Conservation (phyloP, 2,888 invertebrate genomes). For the Drosophila robusta region DNA sequence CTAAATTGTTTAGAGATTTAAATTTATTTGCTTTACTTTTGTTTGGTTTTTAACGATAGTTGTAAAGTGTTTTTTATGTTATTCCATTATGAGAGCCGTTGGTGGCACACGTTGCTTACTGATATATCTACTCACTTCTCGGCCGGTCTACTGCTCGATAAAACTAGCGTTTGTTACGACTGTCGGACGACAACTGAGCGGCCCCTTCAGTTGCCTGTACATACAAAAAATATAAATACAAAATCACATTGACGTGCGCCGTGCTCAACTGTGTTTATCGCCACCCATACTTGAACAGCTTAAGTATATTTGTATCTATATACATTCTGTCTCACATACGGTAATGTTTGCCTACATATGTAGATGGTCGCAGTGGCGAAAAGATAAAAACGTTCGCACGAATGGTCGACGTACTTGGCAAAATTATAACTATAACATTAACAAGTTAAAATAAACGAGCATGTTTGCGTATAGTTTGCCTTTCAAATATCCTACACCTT, state of each 20-base stretch:
- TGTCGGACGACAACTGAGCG: constrained; percentile 65
- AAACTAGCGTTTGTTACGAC: constrained; percentile 53
- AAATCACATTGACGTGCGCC: constrained; percentile 49
- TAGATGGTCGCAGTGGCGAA: constrained; percentile 27
- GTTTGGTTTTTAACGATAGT: neutral
- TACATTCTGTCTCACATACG: constrained; percentile 9
- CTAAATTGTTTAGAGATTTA: neutral
- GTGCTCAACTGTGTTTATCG: constrained; percentile 46
- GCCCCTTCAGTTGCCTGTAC: constrained; percentile 12
- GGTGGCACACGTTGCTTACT: constrained; percentile 8
- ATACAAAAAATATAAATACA: constrained; percentile 9
- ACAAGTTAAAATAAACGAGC: constrained; percentile 3
- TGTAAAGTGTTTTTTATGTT: constrained; percentile 1
- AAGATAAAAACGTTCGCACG: constrained; percentile 43
- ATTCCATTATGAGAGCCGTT: constrained; percentile 8
- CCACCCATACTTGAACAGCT: constrained; percentile 2
- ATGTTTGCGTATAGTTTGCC: neutral
- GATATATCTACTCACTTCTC: constrained; percentile 53
- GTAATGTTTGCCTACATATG: constrained; percentile 17
- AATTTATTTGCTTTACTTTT: neutral
- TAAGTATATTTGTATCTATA: constrained; percentile 1
- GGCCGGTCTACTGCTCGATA: constrained; percentile 28
- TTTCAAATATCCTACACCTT: neutral
- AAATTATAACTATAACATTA: constrained; percentile 38
- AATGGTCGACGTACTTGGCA: constrained; percentile 25